A percentile compares a stretch with the other conserved stretches of the same genome.
Conservation (phyloP, 1,140 invertebrate species). For the Phortica variegata region DNA sequence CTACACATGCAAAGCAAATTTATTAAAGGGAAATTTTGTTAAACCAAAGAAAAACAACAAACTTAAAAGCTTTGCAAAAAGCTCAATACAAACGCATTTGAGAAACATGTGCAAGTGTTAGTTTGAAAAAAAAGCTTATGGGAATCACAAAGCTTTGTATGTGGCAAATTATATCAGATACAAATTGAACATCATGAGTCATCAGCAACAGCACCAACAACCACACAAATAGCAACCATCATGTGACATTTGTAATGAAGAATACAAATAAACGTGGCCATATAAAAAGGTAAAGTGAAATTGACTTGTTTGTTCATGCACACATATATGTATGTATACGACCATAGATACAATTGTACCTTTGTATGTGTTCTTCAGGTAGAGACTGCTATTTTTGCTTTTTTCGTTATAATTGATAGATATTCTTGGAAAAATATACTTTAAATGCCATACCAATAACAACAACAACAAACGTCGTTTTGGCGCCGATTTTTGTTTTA, state of each 20-base stretch:
- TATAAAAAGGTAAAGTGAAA: no score
- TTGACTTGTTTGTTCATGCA: not conserved
- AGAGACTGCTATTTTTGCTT: not conserved
- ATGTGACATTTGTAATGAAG: constrained; percentile 38
- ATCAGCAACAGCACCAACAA: constrained; percentile 35
- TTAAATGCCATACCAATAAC: constrained; percentile 5
- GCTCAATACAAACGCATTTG: constrained; percentile 4
- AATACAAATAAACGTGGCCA: no score
- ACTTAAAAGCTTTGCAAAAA: no score
- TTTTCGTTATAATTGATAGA: not conserved
- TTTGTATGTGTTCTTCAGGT: not conserved
- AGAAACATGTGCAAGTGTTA: not conserved
- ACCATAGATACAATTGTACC: not conserved
- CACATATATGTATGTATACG: constrained; percentile 4
- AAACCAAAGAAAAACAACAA: no score
- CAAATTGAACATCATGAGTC: constrained; percentile 45
- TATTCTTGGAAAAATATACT: constrained; percentile 39
- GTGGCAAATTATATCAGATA: constrained; percentile 25
- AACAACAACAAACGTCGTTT: not conserved
- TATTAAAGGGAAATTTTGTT: no score
- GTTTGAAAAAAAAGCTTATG: not conserved
- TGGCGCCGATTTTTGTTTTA: no score
- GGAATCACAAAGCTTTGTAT: constrained; percentile 7
- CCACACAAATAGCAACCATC: constrained; percentile 20
- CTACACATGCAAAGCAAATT: not conserved